phyloP scores from a whole-genome alignment of 2,113 vertebrate genomes.

The Capricornis sumatraensis region DNA sequence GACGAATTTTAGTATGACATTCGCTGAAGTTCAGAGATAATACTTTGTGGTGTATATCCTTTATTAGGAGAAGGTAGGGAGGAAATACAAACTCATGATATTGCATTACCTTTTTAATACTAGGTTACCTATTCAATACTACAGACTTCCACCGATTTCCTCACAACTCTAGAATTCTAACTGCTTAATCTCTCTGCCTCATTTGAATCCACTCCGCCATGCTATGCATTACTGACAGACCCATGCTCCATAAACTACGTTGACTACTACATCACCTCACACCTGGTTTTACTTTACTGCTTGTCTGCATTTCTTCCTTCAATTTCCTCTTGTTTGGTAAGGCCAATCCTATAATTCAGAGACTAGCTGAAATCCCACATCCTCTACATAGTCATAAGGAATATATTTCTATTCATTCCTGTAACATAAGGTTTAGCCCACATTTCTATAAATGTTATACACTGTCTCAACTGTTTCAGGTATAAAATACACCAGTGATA shows the following conservation, averaged over 20 bases:
- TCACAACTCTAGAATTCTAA: neutral
- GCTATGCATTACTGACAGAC: neutral
- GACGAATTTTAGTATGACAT: conserved; percentile 98
- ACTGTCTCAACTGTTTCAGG: neutral
- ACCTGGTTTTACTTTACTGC: neutral
- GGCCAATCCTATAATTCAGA: neutral
- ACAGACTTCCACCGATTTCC: neutral
- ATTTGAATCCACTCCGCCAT: neutral
- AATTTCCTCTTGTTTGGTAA: neutral
- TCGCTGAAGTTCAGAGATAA: conserved; percentile 98
- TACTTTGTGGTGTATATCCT: conserved; percentile 99
- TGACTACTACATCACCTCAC: neutral
- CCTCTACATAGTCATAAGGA: neutral
- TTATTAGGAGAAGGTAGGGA: neutral
- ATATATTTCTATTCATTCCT: neutral
- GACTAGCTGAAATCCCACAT: neutral
- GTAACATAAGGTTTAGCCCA: neutral
- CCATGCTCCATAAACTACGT: neutral
- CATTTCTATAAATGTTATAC: neutral
- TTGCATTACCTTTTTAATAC: neutral
- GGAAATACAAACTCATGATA: neutral
- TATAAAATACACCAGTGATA: neutral
- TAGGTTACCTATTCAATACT: neutral
- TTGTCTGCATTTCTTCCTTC: neutral
- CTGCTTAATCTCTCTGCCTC: neutral